phyloP scores from a whole-genome alignment of 2,888 invertebrate species.

The Euclidia mi region DNA sequence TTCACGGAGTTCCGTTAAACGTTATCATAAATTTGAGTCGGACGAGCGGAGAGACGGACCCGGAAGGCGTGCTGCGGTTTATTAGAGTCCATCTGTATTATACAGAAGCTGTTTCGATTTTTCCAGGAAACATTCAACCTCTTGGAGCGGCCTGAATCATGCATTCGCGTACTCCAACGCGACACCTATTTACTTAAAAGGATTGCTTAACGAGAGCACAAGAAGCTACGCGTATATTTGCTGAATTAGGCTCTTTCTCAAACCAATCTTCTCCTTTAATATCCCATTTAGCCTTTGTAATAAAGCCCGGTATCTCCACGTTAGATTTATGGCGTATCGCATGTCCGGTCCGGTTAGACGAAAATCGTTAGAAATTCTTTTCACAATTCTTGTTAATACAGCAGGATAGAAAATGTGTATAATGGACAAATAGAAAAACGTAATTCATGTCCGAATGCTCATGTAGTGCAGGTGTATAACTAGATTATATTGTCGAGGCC shows the following conservation, averaged over 20 bases:
- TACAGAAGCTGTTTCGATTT: conserved; percentile 21
- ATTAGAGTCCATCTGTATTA: conserved; percentile 31
- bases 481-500: conserved; percentile 47
- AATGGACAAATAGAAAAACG: conserved; percentile 54
- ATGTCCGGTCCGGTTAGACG: conserved; percentile 36
- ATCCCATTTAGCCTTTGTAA: conserved; percentile 46
- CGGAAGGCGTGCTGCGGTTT: conserved; percentile 41
- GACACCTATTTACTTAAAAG: conserved; percentile 39
- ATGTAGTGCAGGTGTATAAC: conserved; percentile 52
- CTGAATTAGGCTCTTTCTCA: conserved; percentile 8
- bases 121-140: conserved; percentile 14
- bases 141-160: conserved; percentile 25
- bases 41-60: conserved; percentile 23
- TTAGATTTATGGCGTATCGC: conserved; percentile 57
- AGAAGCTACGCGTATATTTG: conserved; percentile 6
- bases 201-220: conserved; percentile 37
- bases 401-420: conserved; percentile 48
- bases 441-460: conserved; percentile 48
- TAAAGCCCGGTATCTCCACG: conserved; percentile 55
- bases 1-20: conserved; percentile 42
- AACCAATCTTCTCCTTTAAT: conserved; percentile 47
- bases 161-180: conserved; percentile 35
- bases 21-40: conserved; percentile 46
- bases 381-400: conserved; percentile 54
- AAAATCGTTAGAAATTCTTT: conserved; percentile 57